phyloP scores from a whole-genome alignment of 2,888 invertebrate species.

The Troides aeacus region DNA sequence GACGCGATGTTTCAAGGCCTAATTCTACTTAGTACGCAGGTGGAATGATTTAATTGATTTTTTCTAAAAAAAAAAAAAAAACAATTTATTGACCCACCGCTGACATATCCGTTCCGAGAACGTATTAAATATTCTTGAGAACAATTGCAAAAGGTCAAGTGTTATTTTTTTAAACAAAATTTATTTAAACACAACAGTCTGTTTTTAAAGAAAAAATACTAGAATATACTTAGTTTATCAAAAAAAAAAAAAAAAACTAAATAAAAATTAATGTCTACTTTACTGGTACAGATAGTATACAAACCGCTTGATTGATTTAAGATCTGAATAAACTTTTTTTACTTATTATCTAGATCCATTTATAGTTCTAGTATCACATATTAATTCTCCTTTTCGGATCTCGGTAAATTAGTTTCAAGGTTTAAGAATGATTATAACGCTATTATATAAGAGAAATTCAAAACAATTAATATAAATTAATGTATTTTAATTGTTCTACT shows the following conservation, averaged over 20 bases:
- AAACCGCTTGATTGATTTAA: too few relatives aligned
- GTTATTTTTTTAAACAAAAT: background rate
- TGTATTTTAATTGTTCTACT: conserved; percentile 18
- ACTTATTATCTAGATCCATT: background rate
- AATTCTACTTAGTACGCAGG: conserved; percentile 47
- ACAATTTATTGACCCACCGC: conserved; percentile 25
- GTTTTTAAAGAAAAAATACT: too few relatives aligned
- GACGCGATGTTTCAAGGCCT: conserved; percentile 53
- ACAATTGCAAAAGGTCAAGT: background rate
- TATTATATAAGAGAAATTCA: background rate
- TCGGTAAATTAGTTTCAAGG: background rate
- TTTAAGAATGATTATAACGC: background rate
- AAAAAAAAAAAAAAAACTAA: too few relatives aligned
- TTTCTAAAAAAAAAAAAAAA: conserved; percentile 27
- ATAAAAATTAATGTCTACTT: too few relatives aligned
- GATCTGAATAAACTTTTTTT: too few relatives aligned
- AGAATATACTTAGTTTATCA: too few relatives aligned
- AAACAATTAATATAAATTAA: background rate
- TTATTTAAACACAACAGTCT: too few relatives aligned
- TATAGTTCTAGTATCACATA: background rate
- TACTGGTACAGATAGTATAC: too few relatives aligned
- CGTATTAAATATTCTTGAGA: conserved; percentile 4
- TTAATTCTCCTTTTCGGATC: background rate
- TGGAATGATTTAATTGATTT: conserved; percentile 48
- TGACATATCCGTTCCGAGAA: conserved; percentile 21